A percentile compares a stretch with the other conserved stretches of the same genome.
These are phyloP conservation scores for Odobenus rosmarus DNA, from an alignment of 2,113 vertebrate species.

Conservation along the genomic window DNA sequence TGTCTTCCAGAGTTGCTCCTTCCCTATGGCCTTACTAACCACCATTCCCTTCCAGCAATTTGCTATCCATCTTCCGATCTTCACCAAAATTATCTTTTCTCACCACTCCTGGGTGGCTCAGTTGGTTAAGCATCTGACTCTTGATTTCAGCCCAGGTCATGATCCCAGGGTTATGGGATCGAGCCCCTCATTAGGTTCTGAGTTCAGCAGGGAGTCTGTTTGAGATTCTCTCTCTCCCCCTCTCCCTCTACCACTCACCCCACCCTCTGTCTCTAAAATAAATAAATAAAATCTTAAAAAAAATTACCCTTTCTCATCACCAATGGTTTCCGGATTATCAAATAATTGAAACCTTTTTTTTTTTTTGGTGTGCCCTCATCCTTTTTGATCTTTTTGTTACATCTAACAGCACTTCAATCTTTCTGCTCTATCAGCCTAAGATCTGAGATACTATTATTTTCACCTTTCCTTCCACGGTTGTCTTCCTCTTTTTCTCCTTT, in stretches of 20 bases:
- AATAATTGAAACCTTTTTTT: background rate
- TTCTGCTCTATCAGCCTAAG: background rate
- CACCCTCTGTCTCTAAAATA: background rate
- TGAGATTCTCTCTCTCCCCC: background rate
- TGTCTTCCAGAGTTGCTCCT: background rate
- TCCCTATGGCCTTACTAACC: background rate
- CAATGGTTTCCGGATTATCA: background rate
- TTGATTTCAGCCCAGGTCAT: background rate
- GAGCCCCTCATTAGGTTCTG: background rate
- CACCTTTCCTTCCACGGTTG: background rate
- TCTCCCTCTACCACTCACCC: background rate
- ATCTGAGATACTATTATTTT: background rate
- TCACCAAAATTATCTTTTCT: background rate
- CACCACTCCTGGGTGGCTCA: background rate
- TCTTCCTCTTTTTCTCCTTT: background rate
- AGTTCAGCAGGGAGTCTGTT: background rate
- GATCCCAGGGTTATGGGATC: background rate
- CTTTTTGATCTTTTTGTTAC: background rate
- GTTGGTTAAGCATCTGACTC: background rate
- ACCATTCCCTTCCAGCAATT: background rate
- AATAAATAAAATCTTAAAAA: background rate
- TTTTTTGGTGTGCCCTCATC: background rate
- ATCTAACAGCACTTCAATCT: background rate
- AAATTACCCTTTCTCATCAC: background rate
- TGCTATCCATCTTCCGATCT: background rate